Evolutionary conservation across 64 coral and sea anemone species (phyloP).

Genomic region (Actinia tenebrosa): DNA sequence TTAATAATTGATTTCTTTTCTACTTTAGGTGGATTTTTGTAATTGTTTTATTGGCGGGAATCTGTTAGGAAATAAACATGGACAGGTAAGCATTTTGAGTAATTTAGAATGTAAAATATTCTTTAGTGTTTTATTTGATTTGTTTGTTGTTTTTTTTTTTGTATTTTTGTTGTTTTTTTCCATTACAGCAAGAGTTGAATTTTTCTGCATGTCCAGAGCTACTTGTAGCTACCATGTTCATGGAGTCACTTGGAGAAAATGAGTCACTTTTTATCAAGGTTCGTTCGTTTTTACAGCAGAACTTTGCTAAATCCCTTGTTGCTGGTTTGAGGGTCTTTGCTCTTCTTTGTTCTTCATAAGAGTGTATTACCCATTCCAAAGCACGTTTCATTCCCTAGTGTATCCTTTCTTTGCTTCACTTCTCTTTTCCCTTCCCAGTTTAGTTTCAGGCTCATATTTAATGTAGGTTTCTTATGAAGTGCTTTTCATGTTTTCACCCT

Average conservation of each 20-base stretch:
- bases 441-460: too few species aligned
- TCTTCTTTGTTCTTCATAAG: not conserved
- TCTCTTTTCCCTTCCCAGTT: too few species aligned
- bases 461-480: not conserved
- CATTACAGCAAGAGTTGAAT: constrained; percentile 56
- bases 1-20: not conserved
- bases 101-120: not conserved
- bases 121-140: not conserved
- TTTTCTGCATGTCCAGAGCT: constrained; percentile 68
- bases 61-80: not conserved
- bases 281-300: not conserved
- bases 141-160: not conserved
- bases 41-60: constrained; percentile 26
- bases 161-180: not conserved
- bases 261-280: constrained; percentile 76
- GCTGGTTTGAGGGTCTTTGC: not conserved
- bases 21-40: constrained; percentile 36
- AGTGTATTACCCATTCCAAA: too few species aligned
- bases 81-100: not conserved
- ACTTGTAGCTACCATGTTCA: constrained; percentile 37
- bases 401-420: not conserved
- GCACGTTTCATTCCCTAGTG: too few species aligned
- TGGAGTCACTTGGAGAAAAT: constrained; percentile 63
- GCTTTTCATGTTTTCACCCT: not conserved
- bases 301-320: not conserved